Evolutionary conservation across 2,113 vertebrate species (phyloP).

Genomic region (Cololabis saira): DNA sequence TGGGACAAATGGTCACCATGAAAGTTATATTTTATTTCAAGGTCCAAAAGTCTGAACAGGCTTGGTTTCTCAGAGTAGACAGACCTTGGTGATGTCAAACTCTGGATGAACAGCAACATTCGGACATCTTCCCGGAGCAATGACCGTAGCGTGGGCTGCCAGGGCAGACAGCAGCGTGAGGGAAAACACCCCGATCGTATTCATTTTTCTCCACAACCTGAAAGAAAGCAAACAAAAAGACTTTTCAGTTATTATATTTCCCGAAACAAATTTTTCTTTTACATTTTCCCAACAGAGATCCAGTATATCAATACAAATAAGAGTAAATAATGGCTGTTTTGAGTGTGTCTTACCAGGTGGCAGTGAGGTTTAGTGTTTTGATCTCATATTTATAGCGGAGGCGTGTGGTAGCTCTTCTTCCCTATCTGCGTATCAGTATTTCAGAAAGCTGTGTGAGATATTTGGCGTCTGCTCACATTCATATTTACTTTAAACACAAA

Average conservation of each 20-base stretch:
- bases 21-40: too few species aligned
- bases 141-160: slow-evolving; percentile 67
- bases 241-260: background rate
- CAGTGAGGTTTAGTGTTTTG: background rate
- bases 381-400: slow-evolving; percentile 23
- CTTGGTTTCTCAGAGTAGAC: background rate
- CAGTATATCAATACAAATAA: background rate
- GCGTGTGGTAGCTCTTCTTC: background rate
- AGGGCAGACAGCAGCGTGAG: slow-evolving; percentile 68
- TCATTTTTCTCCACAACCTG: slow-evolving; percentile 63
- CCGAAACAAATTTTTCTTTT: background rate
- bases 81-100: slow-evolving; percentile 70
- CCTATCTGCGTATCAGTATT: slow-evolving; percentile 1
- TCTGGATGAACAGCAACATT: slow-evolving; percentile 60
- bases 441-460: slow-evolving; percentile 24
- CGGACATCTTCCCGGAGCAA: slow-evolving; percentile 67
- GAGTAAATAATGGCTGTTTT: background rate
- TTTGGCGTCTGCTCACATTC: slow-evolving; percentile 35
- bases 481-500: background rate
- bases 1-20: too few species aligned
- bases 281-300: background rate
- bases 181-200: slow-evolving; percentile 62
- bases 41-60: background rate
- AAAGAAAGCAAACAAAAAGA: background rate
- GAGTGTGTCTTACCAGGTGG: slow-evolving; percentile 25